Percentiles rank a stretch among this genome's conserved stretches.
Conservation (phyloP, 2,797 vertebrate species). For the Anguilla anguilla region DNA sequence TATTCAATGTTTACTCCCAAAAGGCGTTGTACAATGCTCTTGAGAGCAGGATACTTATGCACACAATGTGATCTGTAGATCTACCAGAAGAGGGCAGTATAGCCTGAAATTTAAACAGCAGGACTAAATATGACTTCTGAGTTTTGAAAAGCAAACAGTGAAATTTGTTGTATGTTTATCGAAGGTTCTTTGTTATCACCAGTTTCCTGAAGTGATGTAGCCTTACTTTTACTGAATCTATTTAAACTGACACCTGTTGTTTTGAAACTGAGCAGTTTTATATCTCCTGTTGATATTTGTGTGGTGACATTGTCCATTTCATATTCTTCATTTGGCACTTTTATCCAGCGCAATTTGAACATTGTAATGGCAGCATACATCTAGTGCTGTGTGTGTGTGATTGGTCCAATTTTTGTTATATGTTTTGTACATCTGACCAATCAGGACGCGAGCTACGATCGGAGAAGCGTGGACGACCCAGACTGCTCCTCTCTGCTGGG, state of each 20-base stretch:
- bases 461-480: constrained; percentile 84
- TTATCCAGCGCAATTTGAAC: background rate
- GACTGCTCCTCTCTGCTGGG: constrained; percentile 88
- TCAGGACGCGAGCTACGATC: constrained; percentile 91
- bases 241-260: background rate
- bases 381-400: background rate
- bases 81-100: background rate
- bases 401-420: background rate
- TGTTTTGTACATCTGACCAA: background rate
- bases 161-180: background rate
- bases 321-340: background rate
- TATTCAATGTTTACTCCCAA: background rate
- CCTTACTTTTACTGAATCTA: background rate
- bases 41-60: background rate
- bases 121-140: background rate
- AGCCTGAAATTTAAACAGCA: background rate
- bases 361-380: background rate
- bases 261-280: background rate
- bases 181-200: background rate
- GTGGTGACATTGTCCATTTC: background rate
- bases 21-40: background rate
- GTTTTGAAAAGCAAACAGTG: background rate
- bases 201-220: background rate
- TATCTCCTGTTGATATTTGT: background rate
- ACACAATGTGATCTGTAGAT: background rate